Evolutionary conservation across 2,797 vertebrate genomes (phyloP).

Genomic region (Phoebastria nigripes): DNA sequence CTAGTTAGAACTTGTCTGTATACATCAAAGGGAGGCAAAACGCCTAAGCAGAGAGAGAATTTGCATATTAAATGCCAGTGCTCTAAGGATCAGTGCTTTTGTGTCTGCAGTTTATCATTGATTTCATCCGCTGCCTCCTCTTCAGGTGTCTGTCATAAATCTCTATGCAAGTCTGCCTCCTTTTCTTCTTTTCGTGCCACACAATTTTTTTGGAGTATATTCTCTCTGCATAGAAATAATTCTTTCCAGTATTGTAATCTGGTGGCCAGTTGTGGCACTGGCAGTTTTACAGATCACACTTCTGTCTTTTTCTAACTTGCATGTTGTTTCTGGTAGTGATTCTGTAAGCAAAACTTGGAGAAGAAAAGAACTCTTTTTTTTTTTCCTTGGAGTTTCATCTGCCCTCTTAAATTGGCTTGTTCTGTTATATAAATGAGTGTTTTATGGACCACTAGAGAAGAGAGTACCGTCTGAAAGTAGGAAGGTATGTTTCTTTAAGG

Average conservation of each 20-base stretch:
- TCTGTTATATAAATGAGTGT: neutral
- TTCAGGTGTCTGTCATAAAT: neutral
- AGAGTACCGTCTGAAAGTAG: neutral
- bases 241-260: neutral
- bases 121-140: neutral
- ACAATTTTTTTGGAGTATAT: neutral
- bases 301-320: neutral
- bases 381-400: neutral
- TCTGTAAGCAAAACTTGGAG: neutral
- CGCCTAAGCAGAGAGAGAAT: neutral
- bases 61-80: neutral
- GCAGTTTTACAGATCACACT: neutral
- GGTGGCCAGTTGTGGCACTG: neutral
- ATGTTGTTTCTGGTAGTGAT: neutral
- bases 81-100: neutral
- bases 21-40: slow-evolving; percentile 10
- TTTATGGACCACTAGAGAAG: neutral
- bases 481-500: neutral
- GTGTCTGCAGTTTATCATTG: neutral
- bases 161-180: neutral
- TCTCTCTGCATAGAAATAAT: neutral
- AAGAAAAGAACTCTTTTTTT: neutral
- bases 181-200: neutral
- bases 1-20: slow-evolving; percentile 26
- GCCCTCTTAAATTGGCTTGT: neutral